phyloP scores from a whole-genome alignment of 2,888 invertebrate species.

The Beris chalybata region DNA sequence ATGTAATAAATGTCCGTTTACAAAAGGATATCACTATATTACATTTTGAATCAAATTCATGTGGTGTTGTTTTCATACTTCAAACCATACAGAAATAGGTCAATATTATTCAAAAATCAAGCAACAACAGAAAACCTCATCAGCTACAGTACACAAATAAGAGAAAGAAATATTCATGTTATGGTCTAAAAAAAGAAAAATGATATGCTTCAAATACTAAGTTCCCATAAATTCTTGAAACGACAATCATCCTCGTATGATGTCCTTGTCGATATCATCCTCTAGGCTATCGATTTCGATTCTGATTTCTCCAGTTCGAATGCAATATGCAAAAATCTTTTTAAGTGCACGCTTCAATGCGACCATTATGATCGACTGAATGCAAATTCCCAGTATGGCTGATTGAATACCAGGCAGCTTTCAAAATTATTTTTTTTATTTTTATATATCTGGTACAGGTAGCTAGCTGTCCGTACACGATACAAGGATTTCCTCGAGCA shows the following conservation, averaged over 20 bases:
- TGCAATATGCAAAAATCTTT: constrained; percentile 31
- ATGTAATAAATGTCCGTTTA: too few species aligned
- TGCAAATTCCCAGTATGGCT: constrained; percentile 24
- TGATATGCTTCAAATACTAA: background rate
- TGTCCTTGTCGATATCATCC: constrained; percentile 32
- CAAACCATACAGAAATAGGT: too few species aligned
- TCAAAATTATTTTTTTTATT: background rate
- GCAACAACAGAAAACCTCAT: too few species aligned
- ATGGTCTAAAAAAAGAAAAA: too few species aligned
- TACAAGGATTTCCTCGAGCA: constrained; percentile 9
- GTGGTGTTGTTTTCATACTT: too few species aligned
- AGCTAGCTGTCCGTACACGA: constrained; percentile 16
- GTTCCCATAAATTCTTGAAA: constrained; percentile 32
- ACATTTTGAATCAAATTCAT: too few species aligned
- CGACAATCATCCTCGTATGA: constrained; percentile 34
- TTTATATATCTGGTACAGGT: constrained; percentile 14
- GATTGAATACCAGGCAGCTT: constrained; percentile 26
- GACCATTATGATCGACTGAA: constrained; percentile 26
- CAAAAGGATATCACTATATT: too few species aligned
- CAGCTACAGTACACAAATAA: too few species aligned
- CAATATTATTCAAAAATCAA: too few species aligned
- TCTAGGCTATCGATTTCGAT: constrained; percentile 34
- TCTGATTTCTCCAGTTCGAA: constrained; percentile 21
- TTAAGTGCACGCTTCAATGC: constrained; percentile 26
- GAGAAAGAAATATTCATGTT: too few species aligned